These are phyloP conservation scores for Gymnobelideus leadbeateri DNA, from an alignment of 2,113 vertebrate genomes.

Conservation along the genomic window DNA sequence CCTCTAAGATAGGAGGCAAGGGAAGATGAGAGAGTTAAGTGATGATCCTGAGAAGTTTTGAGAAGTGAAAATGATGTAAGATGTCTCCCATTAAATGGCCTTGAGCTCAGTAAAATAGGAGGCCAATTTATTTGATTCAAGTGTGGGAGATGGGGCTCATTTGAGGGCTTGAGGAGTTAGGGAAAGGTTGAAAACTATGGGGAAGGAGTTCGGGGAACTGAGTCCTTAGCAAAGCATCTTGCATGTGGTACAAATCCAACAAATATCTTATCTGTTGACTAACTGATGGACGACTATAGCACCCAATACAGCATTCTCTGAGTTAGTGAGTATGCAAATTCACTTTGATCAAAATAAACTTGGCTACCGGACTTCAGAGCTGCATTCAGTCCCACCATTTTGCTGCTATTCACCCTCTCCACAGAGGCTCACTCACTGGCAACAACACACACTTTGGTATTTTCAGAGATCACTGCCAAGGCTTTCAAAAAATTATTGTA, in stretches of 20 bases:
- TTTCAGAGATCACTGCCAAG: conserved; percentile 58
- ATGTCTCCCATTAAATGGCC: not conserved
- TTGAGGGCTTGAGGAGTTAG: not conserved
- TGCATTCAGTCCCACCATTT: not conserved
- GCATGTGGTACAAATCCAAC: not conserved
- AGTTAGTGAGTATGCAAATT: not conserved
- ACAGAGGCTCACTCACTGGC: not conserved
- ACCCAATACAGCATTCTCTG: not conserved
- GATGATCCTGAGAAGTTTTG: not conserved
- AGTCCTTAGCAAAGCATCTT: not conserved
- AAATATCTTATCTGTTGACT: conserved; percentile 26
- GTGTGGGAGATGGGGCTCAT: not conserved
- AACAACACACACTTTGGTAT: conserved; percentile 36
- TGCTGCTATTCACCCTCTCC: not conserved
- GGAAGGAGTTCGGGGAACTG: not conserved
- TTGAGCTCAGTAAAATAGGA: not conserved
- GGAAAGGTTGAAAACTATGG: not conserved
- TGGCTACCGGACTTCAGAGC: not conserved
- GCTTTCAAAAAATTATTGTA: conserved; percentile 48
- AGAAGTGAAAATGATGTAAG: not conserved
- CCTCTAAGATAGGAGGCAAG: not conserved
- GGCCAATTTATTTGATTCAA: not conserved
- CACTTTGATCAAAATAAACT: not conserved
- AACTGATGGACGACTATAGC: conserved; percentile 9
- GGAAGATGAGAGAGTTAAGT: not conserved